Base-by-base conservation (phyloP, 35 echinoderm and acorn worm species). In the Eucidaris tribuloides region DNA sequence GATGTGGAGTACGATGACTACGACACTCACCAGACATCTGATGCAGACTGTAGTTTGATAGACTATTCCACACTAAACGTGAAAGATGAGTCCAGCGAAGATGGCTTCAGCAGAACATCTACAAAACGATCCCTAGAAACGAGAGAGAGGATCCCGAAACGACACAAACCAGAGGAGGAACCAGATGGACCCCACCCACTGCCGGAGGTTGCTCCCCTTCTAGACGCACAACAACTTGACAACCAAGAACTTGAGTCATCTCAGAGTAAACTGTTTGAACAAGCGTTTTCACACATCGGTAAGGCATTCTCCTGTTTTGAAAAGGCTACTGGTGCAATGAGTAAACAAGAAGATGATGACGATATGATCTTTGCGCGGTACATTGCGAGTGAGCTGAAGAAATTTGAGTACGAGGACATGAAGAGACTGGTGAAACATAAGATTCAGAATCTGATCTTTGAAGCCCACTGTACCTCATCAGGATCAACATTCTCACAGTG, bases 371-470 rank as follows among this genome's bases (percentile, higher is more conserved):
- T 72, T 43, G 66, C 66, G 5, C 28, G 32, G 15, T 72, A 72
- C 36, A 72, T 72, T 72, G 66, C 33, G 15, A 37, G n/a, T 42
- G 66, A 72, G 66, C 66, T 72, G 37, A 72, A 39, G 43, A 32
- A 72, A 37, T 39, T 72, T 11, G 20, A 25, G 43, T 24, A 29
- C 19, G 17, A n/a, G 7, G 40, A 72, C 43, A 20, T 20, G 1
- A 72, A 72, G 37, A 72, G 66, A 43, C 66, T 72, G 18, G 66
- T 72, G 5, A 72, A 72, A 35, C 66, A 72, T 72, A 32, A 42
- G 43, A 72, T 72, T 43, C 66, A 72, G 66, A 72, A 72, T 43
- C 38, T 72, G 1, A 43, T 72, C 23, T 72, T 33, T 72, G 66
- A 20, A 72, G 66, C 66, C 36, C 66, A 72, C 40, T 72, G 66